Evolutionary conservation across 2,797 vertebrate species (phyloP).

Genomic region (Tiaroga cobitis): DNA sequence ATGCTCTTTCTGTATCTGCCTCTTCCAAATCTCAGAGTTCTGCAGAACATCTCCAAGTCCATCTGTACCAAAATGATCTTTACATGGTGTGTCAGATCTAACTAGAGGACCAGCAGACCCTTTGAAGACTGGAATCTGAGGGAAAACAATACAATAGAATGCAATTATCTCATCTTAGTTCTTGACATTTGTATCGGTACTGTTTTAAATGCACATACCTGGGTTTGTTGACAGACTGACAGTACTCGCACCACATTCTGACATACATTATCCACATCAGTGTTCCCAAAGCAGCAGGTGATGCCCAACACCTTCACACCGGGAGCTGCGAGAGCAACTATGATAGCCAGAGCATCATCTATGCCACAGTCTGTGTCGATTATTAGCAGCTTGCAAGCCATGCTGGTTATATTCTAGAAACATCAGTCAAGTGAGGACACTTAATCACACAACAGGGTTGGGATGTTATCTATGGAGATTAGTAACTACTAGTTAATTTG

Average conservation of each 20-base stretch:
- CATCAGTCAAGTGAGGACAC: background rate
- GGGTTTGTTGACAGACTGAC: constrained; percentile 67
- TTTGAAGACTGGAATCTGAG: constrained; percentile 79
- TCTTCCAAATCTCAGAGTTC: constrained; percentile 68
- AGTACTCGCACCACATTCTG: constrained; percentile 79
- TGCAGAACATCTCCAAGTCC: constrained; percentile 78
- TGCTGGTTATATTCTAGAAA: constrained; percentile 53
- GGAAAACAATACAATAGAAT: background rate
- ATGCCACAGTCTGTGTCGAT: constrained; percentile 84
- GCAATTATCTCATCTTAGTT: background rate
- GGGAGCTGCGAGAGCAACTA: constrained; percentile 77
- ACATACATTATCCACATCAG: constrained; percentile 74
- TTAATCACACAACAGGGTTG: background rate
- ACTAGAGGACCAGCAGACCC: constrained; percentile 72
- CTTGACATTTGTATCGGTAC: background rate
- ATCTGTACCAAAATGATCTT: constrained; percentile 78
- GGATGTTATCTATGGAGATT: background rate
- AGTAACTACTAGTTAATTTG: background rate
- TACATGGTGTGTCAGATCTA: constrained; percentile 3
- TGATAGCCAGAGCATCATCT: constrained; percentile 81
- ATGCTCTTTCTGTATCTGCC: constrained; percentile 75
- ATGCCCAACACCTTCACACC: constrained; percentile 72
- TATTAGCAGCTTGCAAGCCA: constrained; percentile 77
- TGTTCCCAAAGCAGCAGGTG: constrained; percentile 81
- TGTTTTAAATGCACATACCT: constrained; percentile 63